Base-by-base conservation (phyloP, 2,113 vertebrate genomes). In the Planiliza haematocheilus region DNA sequence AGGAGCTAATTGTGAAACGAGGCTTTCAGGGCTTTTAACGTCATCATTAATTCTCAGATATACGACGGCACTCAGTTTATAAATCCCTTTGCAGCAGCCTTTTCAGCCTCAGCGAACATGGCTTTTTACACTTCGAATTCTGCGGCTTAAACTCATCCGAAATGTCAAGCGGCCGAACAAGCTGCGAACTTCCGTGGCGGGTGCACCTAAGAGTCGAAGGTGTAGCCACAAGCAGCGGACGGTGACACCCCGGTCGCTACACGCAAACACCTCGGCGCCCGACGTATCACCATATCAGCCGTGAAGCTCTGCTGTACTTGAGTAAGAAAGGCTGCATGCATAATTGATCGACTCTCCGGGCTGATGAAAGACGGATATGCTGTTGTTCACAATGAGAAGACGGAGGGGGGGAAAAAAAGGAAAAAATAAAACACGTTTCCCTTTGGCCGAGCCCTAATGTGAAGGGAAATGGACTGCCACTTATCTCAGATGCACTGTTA, bases 391-490 rank as follows among this genome's bases (percentile, higher is more conserved):
- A 79, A 75, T 74, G 72, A 89, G 77, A 84, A 87, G 84, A 69
- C 7, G 34, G n/a, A n/a, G n/a, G n/a, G n/a, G n/a, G n/a, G n/a
- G n/a, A n/a, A n/a, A n/a, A n/a, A n/a, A n/a, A n/a, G n/a, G 79
- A 77, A 68, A 66, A 81, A 70, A 69, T 59, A 67, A 50, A 75
- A 59, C 72, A 65, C 2, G 12, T 74, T 87, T 88, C 52, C 81
- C 72, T 81, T 81, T 63, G 58, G 70, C 70, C 30, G 36, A 79
- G 70, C 52, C 39, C 58, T 88, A 87, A 89, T 91, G 88, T 70
- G 70, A 85, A 70, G 87, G 91, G 88, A 91, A 92, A 91, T 91
- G 81, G 87, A 78, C 86, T 79, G 79, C 81, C 84, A 89, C 88
- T 92, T 88, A 91, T 63, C 10, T 14, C 57, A 71, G 87, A 82